Conservation (phyloP, 2,888 invertebrate genomes). For the Deroplatys truncata region DNA sequence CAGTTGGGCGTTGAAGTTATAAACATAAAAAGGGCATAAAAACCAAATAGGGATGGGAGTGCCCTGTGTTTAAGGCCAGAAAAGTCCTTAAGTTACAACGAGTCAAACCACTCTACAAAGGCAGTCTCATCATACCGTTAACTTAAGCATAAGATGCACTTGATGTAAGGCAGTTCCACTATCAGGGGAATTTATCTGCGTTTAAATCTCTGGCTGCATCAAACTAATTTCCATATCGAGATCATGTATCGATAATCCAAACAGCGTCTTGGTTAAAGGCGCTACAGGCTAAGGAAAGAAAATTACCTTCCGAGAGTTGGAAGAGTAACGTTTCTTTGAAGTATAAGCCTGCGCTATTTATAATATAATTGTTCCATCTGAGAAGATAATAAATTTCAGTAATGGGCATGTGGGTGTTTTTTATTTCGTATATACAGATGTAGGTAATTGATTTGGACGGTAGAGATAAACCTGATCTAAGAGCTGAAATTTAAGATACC, state of each 20-base stretch:
- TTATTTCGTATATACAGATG: neutral
- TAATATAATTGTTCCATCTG: neutral
- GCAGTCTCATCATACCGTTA: neutral
- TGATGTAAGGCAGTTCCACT: neutral
- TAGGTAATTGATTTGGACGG: neutral
- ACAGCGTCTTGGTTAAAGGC: neutral
- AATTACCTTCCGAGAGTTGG: neutral
- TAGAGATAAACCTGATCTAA: neutral
- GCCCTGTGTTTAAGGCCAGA: neutral
- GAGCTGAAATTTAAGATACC: neutral
- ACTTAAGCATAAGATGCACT: neutral
- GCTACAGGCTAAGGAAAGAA: neutral
- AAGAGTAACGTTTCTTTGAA: neutral
- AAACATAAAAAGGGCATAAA: neutral
- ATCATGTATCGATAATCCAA: neutral
- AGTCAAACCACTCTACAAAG: neutral
- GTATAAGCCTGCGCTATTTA: neutral
- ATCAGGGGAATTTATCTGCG: neutral
- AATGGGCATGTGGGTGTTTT: neutral
- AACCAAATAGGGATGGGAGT: neutral
- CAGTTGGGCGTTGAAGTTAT: neutral
- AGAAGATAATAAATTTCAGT: neutral
- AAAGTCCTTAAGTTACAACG: neutral
- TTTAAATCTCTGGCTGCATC: neutral
- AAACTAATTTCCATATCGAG: conserved; percentile 6